These are phyloP conservation scores for Xestia c-nigrum DNA, from an alignment of 2,888 invertebrate genomes.

Conservation along the genomic window DNA sequence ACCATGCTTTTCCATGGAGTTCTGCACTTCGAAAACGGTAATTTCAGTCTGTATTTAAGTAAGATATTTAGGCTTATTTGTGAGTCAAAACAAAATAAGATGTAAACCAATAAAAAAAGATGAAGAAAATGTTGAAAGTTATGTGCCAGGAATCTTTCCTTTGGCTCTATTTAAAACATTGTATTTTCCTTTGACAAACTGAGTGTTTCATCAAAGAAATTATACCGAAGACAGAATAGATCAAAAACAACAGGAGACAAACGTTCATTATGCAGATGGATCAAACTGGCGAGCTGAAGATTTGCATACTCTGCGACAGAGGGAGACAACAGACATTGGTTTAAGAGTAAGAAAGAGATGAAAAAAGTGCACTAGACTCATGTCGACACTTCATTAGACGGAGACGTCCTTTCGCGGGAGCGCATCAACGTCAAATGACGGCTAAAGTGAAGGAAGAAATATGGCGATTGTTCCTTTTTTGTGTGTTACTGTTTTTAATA, in stretches of 20 bases:
- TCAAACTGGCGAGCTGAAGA: conserved; percentile 70
- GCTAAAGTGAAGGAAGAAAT: conserved; percentile 65
- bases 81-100: background rate
- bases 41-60: background rate
- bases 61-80: background rate
- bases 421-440: conserved; percentile 69
- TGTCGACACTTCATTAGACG: conserved; percentile 81
- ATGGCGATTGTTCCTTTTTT: conserved; percentile 59
- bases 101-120: too few species aligned
- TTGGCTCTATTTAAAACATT: background rate
- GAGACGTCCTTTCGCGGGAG: conserved; percentile 73
- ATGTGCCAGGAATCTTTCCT: background rate
- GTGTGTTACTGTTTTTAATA: conserved; percentile 24
- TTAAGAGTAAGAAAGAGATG: conserved; percentile 69
- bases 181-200: background rate
- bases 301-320: conserved; percentile 70
- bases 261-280: conserved; percentile 81
- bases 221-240: conserved; percentile 14
- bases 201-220: conserved; percentile 32
- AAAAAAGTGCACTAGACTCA: conserved; percentile 72
- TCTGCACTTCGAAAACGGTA: background rate
- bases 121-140: too few species aligned
- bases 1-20: background rate
- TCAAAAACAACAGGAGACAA: conserved; percentile 45
- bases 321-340: conserved; percentile 66